A percentile compares a stretch with the other conserved stretches of the same genome.
These are phyloP conservation scores for Machimus atricapillus DNA, from an alignment of 2,888 invertebrate genomes.

Conservation along the genomic window DNA sequence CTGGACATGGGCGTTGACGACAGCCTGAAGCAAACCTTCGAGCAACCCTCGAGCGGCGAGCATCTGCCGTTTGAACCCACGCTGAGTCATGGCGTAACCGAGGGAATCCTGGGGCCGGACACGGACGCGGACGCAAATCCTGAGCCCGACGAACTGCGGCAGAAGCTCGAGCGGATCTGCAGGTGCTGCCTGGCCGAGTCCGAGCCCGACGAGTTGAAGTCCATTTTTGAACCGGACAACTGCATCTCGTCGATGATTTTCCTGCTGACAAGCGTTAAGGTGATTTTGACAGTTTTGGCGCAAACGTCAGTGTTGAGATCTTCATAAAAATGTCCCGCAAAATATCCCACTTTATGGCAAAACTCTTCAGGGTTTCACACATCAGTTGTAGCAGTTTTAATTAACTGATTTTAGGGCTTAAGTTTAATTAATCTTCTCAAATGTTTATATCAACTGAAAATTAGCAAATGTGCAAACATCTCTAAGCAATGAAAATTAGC, in stretches of 20 bases:
- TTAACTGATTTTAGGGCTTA: too few species aligned
- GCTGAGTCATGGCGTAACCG: neutral
- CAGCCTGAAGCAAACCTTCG: neutral
- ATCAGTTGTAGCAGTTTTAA: too few species aligned
- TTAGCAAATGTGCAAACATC: too few species aligned
- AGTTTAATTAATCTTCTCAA: too few species aligned
- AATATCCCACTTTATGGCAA: too few species aligned
- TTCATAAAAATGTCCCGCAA: neutral
- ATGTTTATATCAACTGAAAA: too few species aligned
- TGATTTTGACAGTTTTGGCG: neutral
- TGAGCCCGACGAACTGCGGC: neutral
- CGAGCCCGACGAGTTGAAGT: neutral
- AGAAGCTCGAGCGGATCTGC: slow-evolving; percentile 24
- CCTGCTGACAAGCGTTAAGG: slow-evolving; percentile 41
- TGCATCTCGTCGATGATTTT: slow-evolving; percentile 37
- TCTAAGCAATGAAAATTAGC: too few species aligned
- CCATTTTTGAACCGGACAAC: slow-evolving; percentile 42
- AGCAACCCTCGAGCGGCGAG: neutral
- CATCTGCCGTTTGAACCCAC: neutral
- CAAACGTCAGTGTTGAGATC: neutral
- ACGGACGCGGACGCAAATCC: neutral
- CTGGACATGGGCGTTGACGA: neutral
- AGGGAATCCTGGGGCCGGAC: neutral
- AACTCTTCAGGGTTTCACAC: too few species aligned
- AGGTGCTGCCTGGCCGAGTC: slow-evolving; percentile 41